A percentile compares a stretch with the other conserved stretches of the same genome.
phyloP scores from a whole-genome alignment of 2,888 invertebrate genomes.

The Eristalis arbustorum region DNA sequence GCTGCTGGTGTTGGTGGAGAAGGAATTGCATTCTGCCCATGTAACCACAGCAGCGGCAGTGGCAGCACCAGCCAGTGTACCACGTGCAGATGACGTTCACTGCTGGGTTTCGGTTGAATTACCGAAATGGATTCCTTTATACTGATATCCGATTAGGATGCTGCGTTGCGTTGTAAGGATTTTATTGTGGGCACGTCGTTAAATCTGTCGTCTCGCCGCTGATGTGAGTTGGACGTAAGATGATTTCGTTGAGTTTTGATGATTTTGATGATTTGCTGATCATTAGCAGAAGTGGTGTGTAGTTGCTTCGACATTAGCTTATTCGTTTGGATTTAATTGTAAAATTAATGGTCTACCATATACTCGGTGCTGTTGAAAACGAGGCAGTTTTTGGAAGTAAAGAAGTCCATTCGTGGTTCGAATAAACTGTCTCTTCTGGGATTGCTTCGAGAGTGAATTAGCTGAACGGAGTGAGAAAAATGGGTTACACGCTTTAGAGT shows the following conservation, averaged over 20 bases:
- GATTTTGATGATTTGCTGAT: not conserved
- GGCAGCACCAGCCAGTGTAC: not conserved
- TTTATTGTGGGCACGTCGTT: constrained; percentile 36
- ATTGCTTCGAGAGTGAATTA: too few species aligned
- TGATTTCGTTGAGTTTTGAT: not conserved
- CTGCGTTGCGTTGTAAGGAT: constrained; percentile 40
- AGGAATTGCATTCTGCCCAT: constrained; percentile 46
- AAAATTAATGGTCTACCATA: too few species aligned
- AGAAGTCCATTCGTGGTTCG: too few species aligned
- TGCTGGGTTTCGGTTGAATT: constrained; percentile 43
- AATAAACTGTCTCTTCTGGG: too few species aligned
- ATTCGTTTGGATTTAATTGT: too few species aligned
- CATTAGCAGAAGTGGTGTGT: not conserved
- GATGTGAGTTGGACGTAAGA: not conserved
- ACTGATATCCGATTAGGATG: constrained; percentile 54
- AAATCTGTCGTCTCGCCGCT: not conserved
- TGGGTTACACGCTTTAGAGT: too few species aligned
- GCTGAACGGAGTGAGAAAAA: too few species aligned
- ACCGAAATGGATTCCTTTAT: constrained; percentile 50
- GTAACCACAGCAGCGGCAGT: constrained; percentile 40
- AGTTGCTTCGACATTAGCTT: not conserved
- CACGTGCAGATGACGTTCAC: constrained; percentile 37
- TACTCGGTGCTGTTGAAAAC: too few species aligned
- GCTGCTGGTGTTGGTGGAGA: constrained; percentile 13
- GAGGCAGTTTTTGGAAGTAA: too few species aligned